Evolutionary conservation across 2,113 vertebrate genomes (phyloP).

Genomic region (Mus pahari): DNA sequence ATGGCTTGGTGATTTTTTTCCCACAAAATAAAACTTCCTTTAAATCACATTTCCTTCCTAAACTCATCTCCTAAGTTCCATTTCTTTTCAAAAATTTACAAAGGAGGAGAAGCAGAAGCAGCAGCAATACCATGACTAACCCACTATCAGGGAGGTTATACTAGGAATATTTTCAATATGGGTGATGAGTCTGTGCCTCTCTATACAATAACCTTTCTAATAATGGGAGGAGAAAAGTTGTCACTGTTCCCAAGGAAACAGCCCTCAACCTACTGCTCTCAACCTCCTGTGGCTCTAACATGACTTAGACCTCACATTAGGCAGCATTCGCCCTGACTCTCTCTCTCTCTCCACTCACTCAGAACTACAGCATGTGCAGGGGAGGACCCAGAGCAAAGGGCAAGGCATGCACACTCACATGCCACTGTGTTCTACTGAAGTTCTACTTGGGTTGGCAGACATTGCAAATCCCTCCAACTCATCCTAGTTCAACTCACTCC

Average conservation of each 20-base stretch:
- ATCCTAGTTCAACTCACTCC: background rate
- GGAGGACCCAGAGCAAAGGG: background rate
- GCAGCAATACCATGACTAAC: background rate
- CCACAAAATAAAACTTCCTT: background rate
- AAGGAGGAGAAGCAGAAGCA: background rate
- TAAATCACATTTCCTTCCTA: background rate
- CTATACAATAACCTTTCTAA: background rate
- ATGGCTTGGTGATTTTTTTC: no score
- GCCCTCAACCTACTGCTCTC: background rate
- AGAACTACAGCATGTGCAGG: background rate
- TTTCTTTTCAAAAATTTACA: background rate
- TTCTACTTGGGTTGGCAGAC: slow-evolving; percentile 22
- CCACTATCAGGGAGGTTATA: background rate
- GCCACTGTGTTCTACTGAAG: background rate
- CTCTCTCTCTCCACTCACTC: slow-evolving; percentile 22
- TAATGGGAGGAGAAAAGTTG: background rate
- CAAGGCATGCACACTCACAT: background rate
- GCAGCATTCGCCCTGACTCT: no score
- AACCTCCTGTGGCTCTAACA: background rate
- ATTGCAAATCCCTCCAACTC: slow-evolving; percentile 7
- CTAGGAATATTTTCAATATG: slow-evolving; percentile 9
- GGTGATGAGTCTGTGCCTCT: background rate
- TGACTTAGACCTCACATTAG: no score
- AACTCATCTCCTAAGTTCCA: background rate
- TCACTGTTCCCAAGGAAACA: slow-evolving; percentile 1